phyloP scores from a whole-genome alignment of 2,888 invertebrate genomes.

The Callinectes sapidus region DNA sequence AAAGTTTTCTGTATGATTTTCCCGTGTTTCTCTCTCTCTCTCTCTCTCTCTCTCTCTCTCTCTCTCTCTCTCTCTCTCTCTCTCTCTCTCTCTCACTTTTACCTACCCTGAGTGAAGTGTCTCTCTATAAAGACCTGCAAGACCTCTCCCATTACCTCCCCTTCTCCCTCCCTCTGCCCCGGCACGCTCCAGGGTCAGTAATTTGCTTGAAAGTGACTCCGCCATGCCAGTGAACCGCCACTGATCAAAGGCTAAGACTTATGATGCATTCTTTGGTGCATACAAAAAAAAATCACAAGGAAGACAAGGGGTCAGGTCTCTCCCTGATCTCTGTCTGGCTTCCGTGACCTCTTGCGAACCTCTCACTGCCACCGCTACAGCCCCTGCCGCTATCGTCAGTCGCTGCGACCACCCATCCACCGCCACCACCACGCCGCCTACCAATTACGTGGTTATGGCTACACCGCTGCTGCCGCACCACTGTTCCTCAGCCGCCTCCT shows the following conservation, averaged over 20 bases:
- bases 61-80: slow-evolving; percentile 35
- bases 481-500: background rate
- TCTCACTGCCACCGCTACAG: background rate
- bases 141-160: background rate
- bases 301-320: slow-evolving; percentile 48
- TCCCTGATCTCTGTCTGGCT: slow-evolving; percentile 50
- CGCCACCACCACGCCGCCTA: slow-evolving; percentile 24
- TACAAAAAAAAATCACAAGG: slow-evolving; percentile 37
- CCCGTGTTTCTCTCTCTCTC: background rate
- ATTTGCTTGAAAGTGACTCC: slow-evolving; percentile 52
- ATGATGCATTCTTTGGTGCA: slow-evolving; percentile 48
- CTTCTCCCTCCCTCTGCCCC: slow-evolving; percentile 10
- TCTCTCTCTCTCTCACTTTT: background rate
- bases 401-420: slow-evolving; percentile 2
- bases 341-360: slow-evolving; percentile 49
- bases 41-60: slow-evolving; percentile 24
- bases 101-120: background rate
- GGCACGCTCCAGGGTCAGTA: slow-evolving; percentile 46
- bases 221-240: background rate
- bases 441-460: slow-evolving; percentile 31
- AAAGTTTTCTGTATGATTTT: background rate
- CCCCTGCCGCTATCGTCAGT: slow-evolving; percentile 18
- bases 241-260: slow-evolving; percentile 48
- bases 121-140: background rate
- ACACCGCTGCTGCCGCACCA: background rate